Evolutionary conservation across 2,113 vertebrate genomes (phyloP).

Genomic region (Gavia stellata): DNA sequence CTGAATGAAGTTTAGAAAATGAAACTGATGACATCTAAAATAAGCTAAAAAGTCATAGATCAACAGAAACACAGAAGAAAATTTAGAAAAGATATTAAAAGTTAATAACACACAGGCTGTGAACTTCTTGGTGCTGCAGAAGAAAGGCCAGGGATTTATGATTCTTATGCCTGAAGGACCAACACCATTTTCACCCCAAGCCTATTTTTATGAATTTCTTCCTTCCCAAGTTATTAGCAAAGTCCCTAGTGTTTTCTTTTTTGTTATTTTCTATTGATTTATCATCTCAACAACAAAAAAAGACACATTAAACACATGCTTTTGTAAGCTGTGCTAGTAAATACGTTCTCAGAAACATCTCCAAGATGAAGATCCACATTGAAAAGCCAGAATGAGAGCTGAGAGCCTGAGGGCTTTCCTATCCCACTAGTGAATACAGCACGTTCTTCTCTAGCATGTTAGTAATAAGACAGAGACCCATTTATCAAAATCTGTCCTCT

Average conservation of each 20-base stretch:
- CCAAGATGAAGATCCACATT: not conserved
- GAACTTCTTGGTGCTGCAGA: not conserved
- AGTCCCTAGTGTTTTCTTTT: not conserved
- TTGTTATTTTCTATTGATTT: not conserved
- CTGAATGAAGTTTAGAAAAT: not conserved
- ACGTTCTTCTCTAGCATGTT: not conserved
- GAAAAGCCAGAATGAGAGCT: not conserved
- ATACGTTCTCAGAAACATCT: not conserved
- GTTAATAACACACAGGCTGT: not conserved
- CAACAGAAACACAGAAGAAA: not conserved
- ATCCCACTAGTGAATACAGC: conserved; percentile 9
- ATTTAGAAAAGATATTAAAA: not conserved
- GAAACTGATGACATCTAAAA: not conserved
- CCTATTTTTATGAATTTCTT: conserved; percentile 24
- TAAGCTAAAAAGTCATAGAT: not conserved
- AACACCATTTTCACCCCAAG: not conserved
- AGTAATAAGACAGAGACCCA: not conserved
- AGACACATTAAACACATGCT: not conserved
- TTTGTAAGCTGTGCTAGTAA: not conserved
- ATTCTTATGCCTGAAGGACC: not conserved
- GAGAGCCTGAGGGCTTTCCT: conserved; percentile 25
- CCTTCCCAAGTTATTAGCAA: conserved; percentile 1
- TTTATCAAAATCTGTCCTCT: conserved; percentile 30
- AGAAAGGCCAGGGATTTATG: not conserved
- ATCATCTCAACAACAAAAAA: not conserved